Evolutionary conservation across 2,113 vertebrate species (phyloP), one percentile per base, ranked within the genome.

Genomic region (Pelusios castaneus): DNA sequence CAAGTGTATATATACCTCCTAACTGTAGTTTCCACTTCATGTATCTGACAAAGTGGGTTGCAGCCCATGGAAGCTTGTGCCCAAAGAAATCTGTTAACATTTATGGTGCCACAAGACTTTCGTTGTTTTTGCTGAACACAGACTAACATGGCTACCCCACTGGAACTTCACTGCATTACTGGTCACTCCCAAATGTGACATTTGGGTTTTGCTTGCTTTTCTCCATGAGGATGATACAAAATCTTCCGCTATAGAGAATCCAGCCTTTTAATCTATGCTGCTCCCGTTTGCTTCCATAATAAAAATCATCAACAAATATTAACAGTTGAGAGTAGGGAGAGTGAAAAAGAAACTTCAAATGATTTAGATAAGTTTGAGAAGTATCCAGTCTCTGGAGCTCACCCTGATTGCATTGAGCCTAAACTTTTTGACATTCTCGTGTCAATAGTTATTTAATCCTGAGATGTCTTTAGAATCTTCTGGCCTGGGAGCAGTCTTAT

Each of bases 351-450:
- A 2, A 24, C n/a, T 88, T 73, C 56, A 70, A 56, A 91, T 70
- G 7, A 21, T 5, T 81, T 56, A 27, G 1, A 0, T 1, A 92
- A 47, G 6, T 54, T 43, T 84, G 76, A 9, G 1, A 86, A 45
- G 41, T 12, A 27, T 4, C 0, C 1, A 76, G 17, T 0, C 41
- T 12, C 1, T 4, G 1, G 41, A 41, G 25, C 24, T 45, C n/a
- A 38, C 22, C 17, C 63, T 5, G 16, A 45, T 10, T 45, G 41
- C 43, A 45, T 5, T 76, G 41, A 76, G 43, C 45, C 70, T 56
- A 27, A 3, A 34, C 60, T 86, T 93, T 51, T 47, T n/a, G 0
- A 0, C 27, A 76, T 8, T 5, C 89, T 43, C 27, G n/a, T 7
- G 3, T 22, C 11, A 17, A 84, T 60, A 43, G 55, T 84, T 67